Evolutionary conservation across 1,140 invertebrate genomes (phyloP).

Genomic region (Zaprionus lachaisei): DNA sequence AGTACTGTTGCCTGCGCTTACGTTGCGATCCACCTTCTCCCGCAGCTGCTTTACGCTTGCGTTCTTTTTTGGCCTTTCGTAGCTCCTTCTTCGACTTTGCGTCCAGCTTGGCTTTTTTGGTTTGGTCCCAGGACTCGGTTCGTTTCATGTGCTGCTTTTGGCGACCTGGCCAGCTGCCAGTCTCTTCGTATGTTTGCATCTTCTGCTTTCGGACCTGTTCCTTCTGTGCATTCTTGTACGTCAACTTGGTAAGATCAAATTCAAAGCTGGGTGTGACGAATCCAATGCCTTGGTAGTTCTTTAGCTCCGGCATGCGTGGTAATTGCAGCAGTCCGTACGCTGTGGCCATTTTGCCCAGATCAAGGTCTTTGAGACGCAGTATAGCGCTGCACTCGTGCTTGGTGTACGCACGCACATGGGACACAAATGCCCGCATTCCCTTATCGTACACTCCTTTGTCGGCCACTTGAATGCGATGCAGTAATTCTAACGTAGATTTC

Average conservation of each 20-base stretch:
- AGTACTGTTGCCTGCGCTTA: slow-evolving; percentile 86
- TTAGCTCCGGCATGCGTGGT: slow-evolving; percentile 98
- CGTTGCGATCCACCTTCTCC: slow-evolving; percentile 84
- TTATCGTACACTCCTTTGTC: slow-evolving; percentile 94
- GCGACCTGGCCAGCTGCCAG: slow-evolving; percentile 90
- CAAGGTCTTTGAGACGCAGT: slow-evolving; percentile 94
- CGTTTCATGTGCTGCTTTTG: slow-evolving; percentile 87
- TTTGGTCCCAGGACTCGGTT: slow-evolving; percentile 92
- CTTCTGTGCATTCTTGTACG: slow-evolving; percentile 92
- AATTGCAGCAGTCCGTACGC: slow-evolving; percentile 95
- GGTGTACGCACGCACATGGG: slow-evolving; percentile 95
- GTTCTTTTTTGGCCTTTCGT: slow-evolving; percentile 87
- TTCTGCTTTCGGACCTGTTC: slow-evolving; percentile 91
- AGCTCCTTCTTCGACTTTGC: slow-evolving; percentile 87
- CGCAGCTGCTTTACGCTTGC: slow-evolving; percentile 76
- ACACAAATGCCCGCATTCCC: slow-evolving; percentile 96
- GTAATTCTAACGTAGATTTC: slow-evolving; percentile 41
- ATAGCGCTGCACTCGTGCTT: slow-evolving; percentile 98
- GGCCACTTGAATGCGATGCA: slow-evolving; percentile 80
- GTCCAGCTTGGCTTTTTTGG: slow-evolving; percentile 91
- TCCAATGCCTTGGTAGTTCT: slow-evolving; percentile 87
- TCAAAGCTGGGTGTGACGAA: slow-evolving; percentile 87
- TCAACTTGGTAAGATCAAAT: slow-evolving; percentile 91
- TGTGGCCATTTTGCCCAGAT: slow-evolving; percentile 93
- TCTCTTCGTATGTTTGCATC: slow-evolving; percentile 89